Evolutionary conservation across 2,113 vertebrate genomes (phyloP).

Genomic region (Nymphicus hollandicus): DNA sequence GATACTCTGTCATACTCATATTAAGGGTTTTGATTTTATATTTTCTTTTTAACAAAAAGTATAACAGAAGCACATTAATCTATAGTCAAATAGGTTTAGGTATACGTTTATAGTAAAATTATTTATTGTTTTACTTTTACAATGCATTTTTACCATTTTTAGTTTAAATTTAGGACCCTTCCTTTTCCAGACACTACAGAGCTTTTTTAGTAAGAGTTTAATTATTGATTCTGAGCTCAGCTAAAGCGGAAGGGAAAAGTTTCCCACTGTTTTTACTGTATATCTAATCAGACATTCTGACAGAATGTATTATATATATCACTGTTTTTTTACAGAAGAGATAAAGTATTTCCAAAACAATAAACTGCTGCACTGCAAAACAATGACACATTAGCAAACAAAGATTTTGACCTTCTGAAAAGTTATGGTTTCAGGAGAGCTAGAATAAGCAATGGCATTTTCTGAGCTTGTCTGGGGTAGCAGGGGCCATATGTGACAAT

Average conservation of each 20-base stretch:
- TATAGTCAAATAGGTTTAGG: not conserved
- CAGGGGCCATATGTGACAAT: not conserved
- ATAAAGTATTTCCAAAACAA: not conserved
- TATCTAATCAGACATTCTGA: not conserved
- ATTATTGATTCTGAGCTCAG: not conserved
- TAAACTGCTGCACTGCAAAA: not conserved
- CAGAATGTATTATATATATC: not conserved
- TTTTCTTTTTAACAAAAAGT: not conserved
- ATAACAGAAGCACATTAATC: not conserved
- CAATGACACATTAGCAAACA: not conserved
- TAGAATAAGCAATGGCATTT: not conserved
- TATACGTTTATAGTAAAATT: not conserved
- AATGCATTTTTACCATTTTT: not conserved
- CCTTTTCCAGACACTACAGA: not conserved
- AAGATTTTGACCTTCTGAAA: not conserved
- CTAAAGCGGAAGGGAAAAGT: not conserved
- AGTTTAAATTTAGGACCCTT: not conserved
- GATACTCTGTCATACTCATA: too few species aligned
- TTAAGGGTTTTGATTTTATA: not conserved
- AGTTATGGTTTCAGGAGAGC: not conserved
- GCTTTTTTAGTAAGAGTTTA: not conserved
- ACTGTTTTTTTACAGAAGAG: not conserved
- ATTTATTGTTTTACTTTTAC: not conserved
- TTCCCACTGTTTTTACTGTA: not conserved
- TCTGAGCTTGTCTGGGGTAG: not conserved